Base-by-base conservation (phyloP, 2,113 vertebrate genomes). In the Anarrhichthys ocellatus region DNA sequence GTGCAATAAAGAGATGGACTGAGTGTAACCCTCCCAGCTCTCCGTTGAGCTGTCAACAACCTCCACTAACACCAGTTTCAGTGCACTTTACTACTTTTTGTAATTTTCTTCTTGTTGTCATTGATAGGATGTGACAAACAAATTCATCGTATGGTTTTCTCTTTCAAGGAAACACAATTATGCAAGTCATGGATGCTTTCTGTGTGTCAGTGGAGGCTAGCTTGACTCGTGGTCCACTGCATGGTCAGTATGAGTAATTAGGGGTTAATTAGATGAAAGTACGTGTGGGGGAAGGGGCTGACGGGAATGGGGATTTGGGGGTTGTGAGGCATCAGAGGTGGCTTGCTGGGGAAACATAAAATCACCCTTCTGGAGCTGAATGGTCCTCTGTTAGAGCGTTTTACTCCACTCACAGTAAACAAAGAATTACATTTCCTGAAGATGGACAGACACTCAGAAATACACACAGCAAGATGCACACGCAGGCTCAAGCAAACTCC, bases 241-340 rank as follows among this genome's bases (percentile, higher is more conserved):
- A 71, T 89, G 92, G 93, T 87, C 93, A 92, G 85, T 88, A 74
- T 87, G 90, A 91, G 91, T 90, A 91, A 93, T 94, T 94, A 92
- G 86, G 86, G 88, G 90, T 93, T 93, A 92, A 94, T 94, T 92
- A 92, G 90, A 93, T 94, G 91, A 91, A 90, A 94, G 89, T 92
- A 71, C 34, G 38, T 9, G 84, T 83, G 92, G 93, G 93, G 93
- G 93, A 93, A 88, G 93, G 93, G 90, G 56, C 73, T 36, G 52
- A 66, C 73, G 75, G 78, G 76, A 83, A 85, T 87, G 87, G 90
- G 48, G 91, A 91, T 91, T 92, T 91, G 84, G 93, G 91, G 91
- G 88, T 88, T 91, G 90, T 85, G 86, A 78, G 75, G 82, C 63
- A 87, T 86, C 82, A 83, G 82, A 87, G 72, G 81, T 34, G 72